Conservation (phyloP, 2,113 vertebrate species). For the Morone saxatilis region DNA sequence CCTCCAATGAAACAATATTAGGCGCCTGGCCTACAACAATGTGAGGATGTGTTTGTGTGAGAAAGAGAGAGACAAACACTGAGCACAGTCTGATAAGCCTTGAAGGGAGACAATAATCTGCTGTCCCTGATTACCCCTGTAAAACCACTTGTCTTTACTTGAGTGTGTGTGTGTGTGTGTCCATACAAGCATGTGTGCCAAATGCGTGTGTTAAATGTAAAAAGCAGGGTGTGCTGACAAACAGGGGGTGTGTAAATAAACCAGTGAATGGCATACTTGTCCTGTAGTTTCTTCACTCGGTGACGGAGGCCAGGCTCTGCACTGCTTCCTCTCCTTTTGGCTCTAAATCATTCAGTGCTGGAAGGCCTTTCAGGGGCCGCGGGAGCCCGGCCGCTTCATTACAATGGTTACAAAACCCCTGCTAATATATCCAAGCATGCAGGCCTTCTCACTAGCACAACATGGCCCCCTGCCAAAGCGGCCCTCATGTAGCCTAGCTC, state of each 20-base stretch:
- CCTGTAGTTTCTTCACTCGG: constrained; percentile 47
- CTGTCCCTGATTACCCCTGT: constrained; percentile 53
- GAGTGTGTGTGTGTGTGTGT: constrained; percentile 29
- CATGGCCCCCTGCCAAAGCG: constrained; percentile 76
- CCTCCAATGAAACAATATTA: constrained; percentile 27
- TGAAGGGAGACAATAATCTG: constrained; percentile 46
- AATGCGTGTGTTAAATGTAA: constrained; percentile 49
- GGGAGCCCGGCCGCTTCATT: constrained; percentile 62
- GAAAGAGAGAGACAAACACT: constrained; percentile 9
- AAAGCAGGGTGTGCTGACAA: constrained; percentile 56
- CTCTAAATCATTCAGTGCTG: constrained; percentile 66
- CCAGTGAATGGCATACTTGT: constrained; percentile 67
- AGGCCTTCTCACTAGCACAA: constrained; percentile 72
- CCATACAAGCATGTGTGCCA: constrained; percentile 33
- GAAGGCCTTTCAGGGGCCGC: constrained; percentile 66
- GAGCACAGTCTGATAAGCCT: constrained; percentile 53
- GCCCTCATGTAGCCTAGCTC: constrained; percentile 56
- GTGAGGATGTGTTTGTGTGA: constrained; percentile 29
- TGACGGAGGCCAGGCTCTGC: constrained; percentile 45
- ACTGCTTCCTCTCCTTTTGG: constrained; percentile 54
- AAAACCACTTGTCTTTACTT: constrained; percentile 54
- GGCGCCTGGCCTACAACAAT: neutral
- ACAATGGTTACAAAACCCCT: constrained; percentile 76
- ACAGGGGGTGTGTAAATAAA: constrained; percentile 68
- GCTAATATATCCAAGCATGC: constrained; percentile 78